Base-by-base conservation (phyloP, 2,797 vertebrate species). In the Sphaeramia orbicularis region DNA sequence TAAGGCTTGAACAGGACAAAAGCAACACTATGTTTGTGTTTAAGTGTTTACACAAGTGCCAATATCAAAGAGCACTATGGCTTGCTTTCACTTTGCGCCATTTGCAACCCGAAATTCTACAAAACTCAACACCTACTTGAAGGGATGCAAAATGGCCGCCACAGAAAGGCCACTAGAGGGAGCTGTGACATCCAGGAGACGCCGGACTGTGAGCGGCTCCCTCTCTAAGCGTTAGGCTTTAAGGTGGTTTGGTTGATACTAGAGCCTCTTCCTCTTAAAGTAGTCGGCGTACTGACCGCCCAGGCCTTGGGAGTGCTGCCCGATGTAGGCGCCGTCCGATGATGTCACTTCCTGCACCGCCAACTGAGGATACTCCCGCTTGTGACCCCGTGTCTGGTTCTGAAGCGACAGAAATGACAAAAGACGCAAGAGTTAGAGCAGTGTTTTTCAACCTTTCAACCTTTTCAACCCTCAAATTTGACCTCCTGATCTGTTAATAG, bases 241-340 rank as follows among this genome's bases (percentile, higher is more conserved):
- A 65, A 65, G 74, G 80, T 81, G 51, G 78, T 77, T 65, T 35
- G 74, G 83, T 76, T 85, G 47, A 14, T 67, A 84, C 56, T 95
- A 98, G 55, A 98, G 95, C 14, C 97, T 95, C 84, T 99, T 99
- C 89, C 98, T 97, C 83, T 99, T 99, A 36, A 97, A 96, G 62
- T 96, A 95, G 78, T 99, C 97, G 0, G 96, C 86, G 14, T 95
- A 97, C 63, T 94, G 94, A 0, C 90, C 93, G 1, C 95, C 93
- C 0, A 96, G 89, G 70, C 95, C 95, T 71, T 95, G 95, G 19
- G 95, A 85, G 59, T 95, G 95, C 82, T 95, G 96, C 54, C 94
- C 94, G 2, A 93, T 89, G 68, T 95, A 92, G 9, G 95, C 94
- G 4, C 68, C 90, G 13, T 95, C 84, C 1, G 95, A 78, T 7